A percentile compares a stretch with the other conserved stretches of the same genome.
Evolutionary conservation across 2,113 vertebrate species (phyloP).

Genomic region (Rhabdornis inornatus): DNA sequence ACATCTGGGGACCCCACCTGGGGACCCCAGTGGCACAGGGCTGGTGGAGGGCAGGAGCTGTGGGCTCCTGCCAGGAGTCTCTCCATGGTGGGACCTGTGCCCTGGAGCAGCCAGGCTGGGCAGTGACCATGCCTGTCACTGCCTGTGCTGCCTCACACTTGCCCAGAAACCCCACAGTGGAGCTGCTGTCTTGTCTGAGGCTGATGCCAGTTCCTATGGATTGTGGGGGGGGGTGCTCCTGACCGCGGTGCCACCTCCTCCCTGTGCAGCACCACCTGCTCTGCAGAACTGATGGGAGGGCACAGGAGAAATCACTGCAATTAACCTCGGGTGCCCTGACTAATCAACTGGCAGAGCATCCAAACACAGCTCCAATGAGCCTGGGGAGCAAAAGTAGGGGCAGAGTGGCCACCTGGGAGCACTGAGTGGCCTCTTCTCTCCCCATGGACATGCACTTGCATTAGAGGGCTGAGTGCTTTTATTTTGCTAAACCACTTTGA

Average conservation of each 20-base stretch:
- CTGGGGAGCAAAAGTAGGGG: not conserved
- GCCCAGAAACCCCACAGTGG: fast-evolving
- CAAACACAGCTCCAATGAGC: not conserved
- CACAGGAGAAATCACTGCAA: not conserved
- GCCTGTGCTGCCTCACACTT: not conserved
- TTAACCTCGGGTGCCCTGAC: not conserved
- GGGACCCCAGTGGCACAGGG: not conserved
- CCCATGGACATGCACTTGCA: not conserved
- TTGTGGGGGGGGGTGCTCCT: not conserved
- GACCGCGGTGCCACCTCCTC: not conserved
- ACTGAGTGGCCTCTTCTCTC: not conserved
- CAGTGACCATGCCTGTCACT: fast-evolving
- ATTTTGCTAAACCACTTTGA: conserved; percentile 46
- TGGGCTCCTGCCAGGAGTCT: fast-evolving
- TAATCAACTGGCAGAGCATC: conserved; percentile 34
- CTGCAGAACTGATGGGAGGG: not conserved
- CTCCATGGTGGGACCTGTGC: not conserved
- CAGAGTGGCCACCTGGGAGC: not conserved
- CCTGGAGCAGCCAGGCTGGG: not conserved
- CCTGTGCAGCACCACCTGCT: not conserved
- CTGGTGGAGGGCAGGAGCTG: fast-evolving
- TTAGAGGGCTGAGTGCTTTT: conserved; percentile 2
- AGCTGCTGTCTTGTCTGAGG: not conserved
- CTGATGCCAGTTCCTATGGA: fast-evolving
- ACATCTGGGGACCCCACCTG: fast-evolving